Evolutionary conservation across 2,888 invertebrate species (phyloP).

Genomic region (Hyles lineata): DNA sequence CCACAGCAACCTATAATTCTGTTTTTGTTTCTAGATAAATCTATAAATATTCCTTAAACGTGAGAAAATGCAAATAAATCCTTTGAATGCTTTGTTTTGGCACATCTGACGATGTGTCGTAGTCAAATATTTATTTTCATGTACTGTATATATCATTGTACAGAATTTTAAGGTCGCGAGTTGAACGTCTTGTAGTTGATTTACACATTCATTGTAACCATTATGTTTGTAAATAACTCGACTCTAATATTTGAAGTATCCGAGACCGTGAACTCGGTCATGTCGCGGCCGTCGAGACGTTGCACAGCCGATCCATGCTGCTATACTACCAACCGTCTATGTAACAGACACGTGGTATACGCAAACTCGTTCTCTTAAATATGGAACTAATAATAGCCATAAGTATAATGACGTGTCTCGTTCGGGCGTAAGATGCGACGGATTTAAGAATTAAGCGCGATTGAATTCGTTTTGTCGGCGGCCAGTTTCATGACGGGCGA

Average conservation of each 20-base stretch:
- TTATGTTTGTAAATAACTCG: constrained; percentile 30
- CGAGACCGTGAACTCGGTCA: constrained; percentile 59
- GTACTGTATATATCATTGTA: background rate
- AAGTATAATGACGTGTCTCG: background rate
- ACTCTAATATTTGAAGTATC: constrained; percentile 34
- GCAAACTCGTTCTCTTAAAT: background rate
- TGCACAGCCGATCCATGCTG: constrained; percentile 42
- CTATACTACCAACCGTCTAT: constrained; percentile 43
- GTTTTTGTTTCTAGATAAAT: too few relatives aligned
- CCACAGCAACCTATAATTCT: too few relatives aligned
- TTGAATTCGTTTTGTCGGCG: background rate
- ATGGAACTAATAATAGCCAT: background rate
- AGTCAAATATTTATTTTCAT: background rate
- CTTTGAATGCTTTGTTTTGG: background rate
- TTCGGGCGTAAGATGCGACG: background rate
- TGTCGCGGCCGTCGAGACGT: constrained; percentile 45
- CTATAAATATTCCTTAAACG: too few relatives aligned
- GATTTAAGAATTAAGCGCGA: background rate
- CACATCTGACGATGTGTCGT: background rate
- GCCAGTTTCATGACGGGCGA: constrained; percentile 14
- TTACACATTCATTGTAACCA: constrained; percentile 21
- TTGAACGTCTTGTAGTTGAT: constrained; percentile 9
- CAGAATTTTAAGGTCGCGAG: background rate
- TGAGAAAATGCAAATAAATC: background rate
- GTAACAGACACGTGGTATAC: constrained; percentile 33